Base-by-base conservation (phyloP, 1,140 invertebrate genomes). In the Oryctes rhinoceros region DNA sequence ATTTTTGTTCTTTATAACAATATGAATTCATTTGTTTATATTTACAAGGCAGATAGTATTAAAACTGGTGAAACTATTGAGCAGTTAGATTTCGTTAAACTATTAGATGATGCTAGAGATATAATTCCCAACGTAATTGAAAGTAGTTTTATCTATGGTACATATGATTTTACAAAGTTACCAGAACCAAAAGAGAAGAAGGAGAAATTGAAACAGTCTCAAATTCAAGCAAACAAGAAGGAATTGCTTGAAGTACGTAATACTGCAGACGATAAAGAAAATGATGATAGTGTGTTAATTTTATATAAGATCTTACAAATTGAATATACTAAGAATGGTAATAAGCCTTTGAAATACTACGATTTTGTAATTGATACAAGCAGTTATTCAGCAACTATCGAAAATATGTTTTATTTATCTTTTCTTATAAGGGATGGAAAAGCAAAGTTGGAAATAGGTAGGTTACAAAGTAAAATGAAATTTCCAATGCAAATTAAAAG, bases 361-460 rank as follows among this genome's bases (percentile, higher is more conserved):
- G 88, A 91, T 82, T 87, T 93, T 76, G 90, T 94, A 18, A 85
- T 94, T 71, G 90, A 95, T 87, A 94, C 93, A 2, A 82, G 85
- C 11, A 91, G 91, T 84, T 95, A 94, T 90, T 88, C 90, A 1
- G 88, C 88, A 65, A 93, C 93, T 15, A 87, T 95, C 1, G 93
- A 95, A 88, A 95, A 95, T 86, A 91, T 94, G 18, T 92, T 95
- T 86, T 90, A 95, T 84, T 88, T 92, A 30, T 92, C 93, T 0
- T 95, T 95, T 87, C 87, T 95, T 2, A 87, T 92, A 1, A 89
- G 90, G 74, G 91, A 93, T 85, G 91, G 90, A 3, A 82, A 87
- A 80, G 86, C 93, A 47, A 84, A 88, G 83, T 87, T 91, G 6
- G 83, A 84, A 35, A 86, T 90, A 82, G 88, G 91, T 92, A 85